These are phyloP conservation scores for Serrognathus titanus DNA, from an alignment of 2,888 invertebrate genomes.

Conservation along the genomic window DNA sequence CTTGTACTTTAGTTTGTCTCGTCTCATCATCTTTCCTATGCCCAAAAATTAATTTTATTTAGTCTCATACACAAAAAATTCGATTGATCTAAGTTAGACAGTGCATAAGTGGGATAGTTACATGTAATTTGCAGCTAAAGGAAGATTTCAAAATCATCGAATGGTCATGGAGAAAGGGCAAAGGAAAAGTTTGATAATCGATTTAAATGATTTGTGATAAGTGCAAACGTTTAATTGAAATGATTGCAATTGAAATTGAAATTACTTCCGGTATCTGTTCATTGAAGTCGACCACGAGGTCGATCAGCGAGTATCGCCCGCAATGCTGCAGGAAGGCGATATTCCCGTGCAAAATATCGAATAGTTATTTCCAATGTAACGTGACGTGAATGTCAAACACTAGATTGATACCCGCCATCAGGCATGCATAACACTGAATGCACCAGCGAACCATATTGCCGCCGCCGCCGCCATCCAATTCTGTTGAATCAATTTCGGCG, in stretches of 20 bases:
- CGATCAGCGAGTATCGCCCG: slow-evolving; percentile 6
- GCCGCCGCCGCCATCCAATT: slow-evolving; percentile 26
- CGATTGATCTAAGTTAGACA: no score
- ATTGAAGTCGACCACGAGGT: slow-evolving; percentile 1
- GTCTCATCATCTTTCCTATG: no score
- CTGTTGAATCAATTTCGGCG: slow-evolving; percentile 33
- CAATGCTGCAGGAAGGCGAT: slow-evolving; percentile 12
- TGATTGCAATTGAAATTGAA: background rate
- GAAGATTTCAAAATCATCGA: no score
- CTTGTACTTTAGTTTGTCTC: no score
- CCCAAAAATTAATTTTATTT: no score
- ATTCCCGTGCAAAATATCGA: slow-evolving; percentile 36
- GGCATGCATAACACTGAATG: slow-evolving; percentile 38
- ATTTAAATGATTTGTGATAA: no score
- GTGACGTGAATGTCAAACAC: slow-evolving; percentile 44
- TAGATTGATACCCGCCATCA: slow-evolving; percentile 41
- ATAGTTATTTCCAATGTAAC: slow-evolving; percentile 40
- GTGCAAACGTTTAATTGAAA: no score
- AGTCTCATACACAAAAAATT: no score
- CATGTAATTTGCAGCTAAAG: no score
- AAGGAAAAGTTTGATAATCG: no score
- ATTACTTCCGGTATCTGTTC: slow-evolving; percentile 5
- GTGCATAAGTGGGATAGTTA: no score
- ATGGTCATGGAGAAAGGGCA: no score
- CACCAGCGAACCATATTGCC: slow-evolving; percentile 24